Percentiles rank a stretch among this genome's conserved stretches.
These are phyloP conservation scores for Cyanistes caeruleus DNA, from an alignment of 2,113 vertebrate species.

Conservation along the genomic window DNA sequence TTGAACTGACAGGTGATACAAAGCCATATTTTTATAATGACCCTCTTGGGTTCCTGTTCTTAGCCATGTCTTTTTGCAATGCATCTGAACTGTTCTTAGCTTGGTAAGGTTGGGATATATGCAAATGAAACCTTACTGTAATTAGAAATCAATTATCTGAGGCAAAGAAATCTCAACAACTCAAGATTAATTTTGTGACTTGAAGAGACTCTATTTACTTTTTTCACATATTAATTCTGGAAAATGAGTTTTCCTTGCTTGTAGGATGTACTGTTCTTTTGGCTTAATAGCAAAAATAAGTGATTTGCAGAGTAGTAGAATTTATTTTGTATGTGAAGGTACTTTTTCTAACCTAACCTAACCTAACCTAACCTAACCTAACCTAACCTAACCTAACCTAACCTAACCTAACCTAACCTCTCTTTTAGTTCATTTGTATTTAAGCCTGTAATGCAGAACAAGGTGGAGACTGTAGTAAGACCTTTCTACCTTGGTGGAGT, in stretches of 20 bases:
- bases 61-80: not conserved
- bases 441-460: not conserved
- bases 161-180: not conserved
- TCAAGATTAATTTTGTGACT: not conserved
- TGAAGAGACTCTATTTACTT: not conserved
- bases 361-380: no score
- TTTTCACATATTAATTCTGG: not conserved
- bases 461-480: not conserved
- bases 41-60: not conserved
- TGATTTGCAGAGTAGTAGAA: not conserved
- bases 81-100: not conserved
- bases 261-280: not conserved
- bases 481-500: not conserved
- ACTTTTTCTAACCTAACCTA: not conserved
- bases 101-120: not conserved
- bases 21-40: not conserved
- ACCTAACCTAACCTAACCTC: no score
- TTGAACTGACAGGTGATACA: conserved; percentile 8
- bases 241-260: not conserved
- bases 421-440: not conserved
- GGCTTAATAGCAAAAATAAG: not conserved
- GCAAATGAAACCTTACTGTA: not conserved
- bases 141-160: not conserved
- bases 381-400: no score
- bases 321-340: not conserved